Evolutionary conservation across 1,140 invertebrate species (phyloP), one percentile per base, ranked within the genome.

Genomic region (Sinella curviseta): DNA sequence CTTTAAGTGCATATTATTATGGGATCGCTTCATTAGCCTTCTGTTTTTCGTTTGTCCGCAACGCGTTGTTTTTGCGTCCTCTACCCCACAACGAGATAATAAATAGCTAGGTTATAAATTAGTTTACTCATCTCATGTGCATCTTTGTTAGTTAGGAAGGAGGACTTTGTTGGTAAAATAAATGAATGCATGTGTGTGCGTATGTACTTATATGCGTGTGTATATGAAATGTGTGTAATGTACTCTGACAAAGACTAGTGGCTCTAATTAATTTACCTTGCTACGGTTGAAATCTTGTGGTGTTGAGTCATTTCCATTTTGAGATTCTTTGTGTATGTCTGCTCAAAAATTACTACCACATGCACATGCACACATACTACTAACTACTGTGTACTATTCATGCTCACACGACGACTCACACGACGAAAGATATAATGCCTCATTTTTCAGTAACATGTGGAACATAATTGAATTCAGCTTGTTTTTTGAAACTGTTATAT

Each of bases 261-360:
- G 24, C 57, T 16, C 57, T 26, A 60, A 60, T 60, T 60, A 60
- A 60, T 60, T 60, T 60, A 60, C 57, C 57, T 60, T 60, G 12
- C 57, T 60, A 26, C 24, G 57, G 57, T 26, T 60, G 57, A 48
- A 48, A 8, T 48, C 8, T 20, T 48, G 20, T 48, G 39, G 39
- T 48, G 39, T 48, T 48, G 39, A 48, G 8, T 48, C 39, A 48
- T 48, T 48, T 48, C 39, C 39, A 48, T 8, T 12, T 48, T n/a
- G n/a, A n/a, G n/a, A n/a, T n/a, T n/a, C n/a, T n/a, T n/a, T n/a
- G n/a, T n/a, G n/a, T n/a, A n/a, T n/a, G n/a, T 48, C 39, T 48
- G 8, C 20, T 48, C 20, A 48, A 20, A 48, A 48, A 48, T 48
- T 48, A 12, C 39, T 48, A 48, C 39, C 39, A 48, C 39, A 48